phyloP scores from a whole-genome alignment of 2,888 invertebrate genomes.

The Cephalotes varians region DNA sequence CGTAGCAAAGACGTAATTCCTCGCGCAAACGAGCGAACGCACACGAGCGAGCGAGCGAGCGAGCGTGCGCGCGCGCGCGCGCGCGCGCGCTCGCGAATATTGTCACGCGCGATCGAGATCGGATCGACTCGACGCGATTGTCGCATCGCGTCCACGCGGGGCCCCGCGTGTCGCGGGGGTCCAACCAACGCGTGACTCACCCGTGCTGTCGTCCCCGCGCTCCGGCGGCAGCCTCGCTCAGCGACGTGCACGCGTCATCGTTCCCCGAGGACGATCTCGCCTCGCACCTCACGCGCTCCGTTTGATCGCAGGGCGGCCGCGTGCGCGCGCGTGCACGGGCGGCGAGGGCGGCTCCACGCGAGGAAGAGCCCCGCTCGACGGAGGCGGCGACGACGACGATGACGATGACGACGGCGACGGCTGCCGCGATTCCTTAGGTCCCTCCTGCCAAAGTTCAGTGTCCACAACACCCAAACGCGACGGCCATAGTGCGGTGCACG shows the following conservation, averaged over 20 bases:
- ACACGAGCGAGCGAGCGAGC: not conserved
- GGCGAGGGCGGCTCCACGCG: not conserved
- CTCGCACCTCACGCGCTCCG: constrained; percentile 37
- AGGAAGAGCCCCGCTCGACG: not conserved
- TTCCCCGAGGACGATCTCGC: constrained; percentile 34
- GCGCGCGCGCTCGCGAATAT: not conserved
- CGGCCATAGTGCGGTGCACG: constrained; percentile 59
- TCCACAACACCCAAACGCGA: constrained; percentile 84
- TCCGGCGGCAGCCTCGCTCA: constrained; percentile 47
- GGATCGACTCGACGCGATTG: constrained; percentile 34
- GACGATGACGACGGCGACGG: not conserved
- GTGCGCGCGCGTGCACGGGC: not conserved
- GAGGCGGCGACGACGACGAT: not conserved
- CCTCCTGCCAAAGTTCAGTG: constrained; percentile 75
- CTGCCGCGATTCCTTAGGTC: constrained; percentile 38
- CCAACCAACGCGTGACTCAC: constrained; percentile 67
- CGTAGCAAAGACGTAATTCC: not conserved
- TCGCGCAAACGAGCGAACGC: not conserved
- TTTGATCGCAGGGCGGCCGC: not conserved
- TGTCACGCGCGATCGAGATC: constrained; percentile 39
- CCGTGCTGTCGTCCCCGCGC: constrained; percentile 56
- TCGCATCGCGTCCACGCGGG: not conserved
- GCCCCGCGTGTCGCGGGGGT: not conserved
- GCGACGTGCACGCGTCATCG: constrained; percentile 70
- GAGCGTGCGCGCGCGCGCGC: not conserved